Evolutionary conservation across 2,113 vertebrate species (phyloP).

Genomic region (Ptyas mucosa): DNA sequence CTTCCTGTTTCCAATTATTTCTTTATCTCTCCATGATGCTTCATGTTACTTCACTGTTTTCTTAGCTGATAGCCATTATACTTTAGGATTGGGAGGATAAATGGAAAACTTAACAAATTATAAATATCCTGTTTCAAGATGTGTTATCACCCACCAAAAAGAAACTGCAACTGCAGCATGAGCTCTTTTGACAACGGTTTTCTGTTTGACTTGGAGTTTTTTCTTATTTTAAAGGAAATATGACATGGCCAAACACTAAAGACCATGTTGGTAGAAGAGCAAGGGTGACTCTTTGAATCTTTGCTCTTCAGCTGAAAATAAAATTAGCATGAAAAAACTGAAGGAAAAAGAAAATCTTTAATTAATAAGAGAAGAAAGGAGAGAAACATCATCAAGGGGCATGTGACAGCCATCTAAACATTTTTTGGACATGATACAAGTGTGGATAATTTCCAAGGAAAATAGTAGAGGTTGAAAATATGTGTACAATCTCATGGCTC

Average conservation of each 20-base stretch:
- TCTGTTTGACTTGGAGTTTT: background rate
- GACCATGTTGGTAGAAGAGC: constrained; percentile 29
- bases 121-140: constrained; percentile 56
- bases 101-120: constrained; percentile 54
- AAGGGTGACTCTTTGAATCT: constrained; percentile 39
- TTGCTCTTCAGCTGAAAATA: constrained; percentile 49
- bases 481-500: background rate
- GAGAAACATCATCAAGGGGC: background rate
- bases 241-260: constrained; percentile 20
- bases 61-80: constrained; percentile 43
- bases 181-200: constrained; percentile 10
- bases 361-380: background rate
- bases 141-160: constrained; percentile 41
- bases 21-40: constrained; percentile 45
- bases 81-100: constrained; percentile 50
- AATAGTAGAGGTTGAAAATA: background rate
- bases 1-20: constrained; percentile 52
- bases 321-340: constrained; percentile 50
- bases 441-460: background rate
- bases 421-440: background rate
- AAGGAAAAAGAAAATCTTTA: constrained; percentile 45
- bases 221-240: constrained; percentile 14
- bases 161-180: constrained; percentile 36
- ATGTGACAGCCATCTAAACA: background rate
- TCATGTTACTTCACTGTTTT: constrained; percentile 44